phyloP scores from a whole-genome alignment of 2,797 vertebrate genomes.

The Muscicapa striata region DNA sequence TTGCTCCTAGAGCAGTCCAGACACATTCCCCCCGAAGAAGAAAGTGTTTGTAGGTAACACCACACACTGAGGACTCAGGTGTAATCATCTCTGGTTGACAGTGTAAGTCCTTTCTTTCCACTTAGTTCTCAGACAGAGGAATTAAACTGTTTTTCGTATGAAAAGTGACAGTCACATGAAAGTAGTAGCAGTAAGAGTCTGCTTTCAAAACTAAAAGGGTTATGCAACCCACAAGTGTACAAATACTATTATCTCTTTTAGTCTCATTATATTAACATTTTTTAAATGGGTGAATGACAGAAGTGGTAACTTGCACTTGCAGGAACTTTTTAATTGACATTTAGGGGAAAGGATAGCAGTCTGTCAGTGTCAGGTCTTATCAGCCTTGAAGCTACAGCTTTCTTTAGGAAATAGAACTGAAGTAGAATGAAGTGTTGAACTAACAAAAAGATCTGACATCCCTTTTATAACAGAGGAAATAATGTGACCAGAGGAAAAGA shows the following conservation, averaged over 20 bases:
- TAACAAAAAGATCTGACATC: neutral
- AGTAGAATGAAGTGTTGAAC: neutral
- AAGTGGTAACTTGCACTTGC: neutral
- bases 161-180: neutral
- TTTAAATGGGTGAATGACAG: neutral
- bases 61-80: fast-evolving
- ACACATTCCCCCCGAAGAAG: neutral
- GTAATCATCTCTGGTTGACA: neutral
- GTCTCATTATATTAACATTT: neutral
- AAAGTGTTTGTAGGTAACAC: neutral
- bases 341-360: neutral
- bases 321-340: neutral
- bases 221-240: neutral
- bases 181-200: neutral
- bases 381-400: neutral
- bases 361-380: neutral
- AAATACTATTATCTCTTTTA: neutral
- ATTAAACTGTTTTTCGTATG: neutral
- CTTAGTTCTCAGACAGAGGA: neutral
- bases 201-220: neutral
- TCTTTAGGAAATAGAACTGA: neutral
- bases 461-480: neutral
- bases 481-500: neutral
- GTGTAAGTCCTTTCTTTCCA: neutral
- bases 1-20: neutral